Conservation (phyloP, 1,140 invertebrate genomes). For the Drosophila mojavensis region DNA sequence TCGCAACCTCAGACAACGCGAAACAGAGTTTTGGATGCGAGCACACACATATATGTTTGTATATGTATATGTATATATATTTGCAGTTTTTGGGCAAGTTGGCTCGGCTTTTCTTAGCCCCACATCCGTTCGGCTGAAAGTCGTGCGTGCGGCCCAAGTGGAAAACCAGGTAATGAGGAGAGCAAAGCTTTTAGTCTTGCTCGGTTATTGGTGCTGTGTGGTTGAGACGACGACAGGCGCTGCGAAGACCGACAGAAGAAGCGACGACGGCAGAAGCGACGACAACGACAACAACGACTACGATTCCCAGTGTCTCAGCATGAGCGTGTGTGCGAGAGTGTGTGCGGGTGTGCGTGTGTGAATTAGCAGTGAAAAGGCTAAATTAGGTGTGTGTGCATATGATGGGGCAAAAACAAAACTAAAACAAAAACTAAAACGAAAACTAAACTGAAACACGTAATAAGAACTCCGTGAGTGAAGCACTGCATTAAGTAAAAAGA, state of each 20-base stretch:
- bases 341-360: conserved; percentile 13
- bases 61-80: background rate
- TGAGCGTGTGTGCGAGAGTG: background rate
- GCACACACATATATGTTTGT: conserved; percentile 20
- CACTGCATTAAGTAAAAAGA: conserved; percentile 13
- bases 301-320: background rate
- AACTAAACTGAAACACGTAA: conserved; percentile 14
- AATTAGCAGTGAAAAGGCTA: conserved; percentile 48
- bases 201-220: conserved; percentile 82
- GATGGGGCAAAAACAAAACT: conserved; percentile 25
- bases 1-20: conserved; percentile 69
- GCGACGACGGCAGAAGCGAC: conserved; percentile 33
- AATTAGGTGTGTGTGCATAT: conserved; percentile 65
- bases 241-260: conserved; percentile 52
- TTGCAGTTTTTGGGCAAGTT: conserved; percentile 35
- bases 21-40: conserved; percentile 65
- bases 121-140: conserved; percentile 63
- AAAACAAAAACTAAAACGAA: conserved; percentile 23
- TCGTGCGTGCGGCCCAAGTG: conserved; percentile 51
- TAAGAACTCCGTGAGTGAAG: conserved; percentile 17
- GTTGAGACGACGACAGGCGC: conserved; percentile 63
- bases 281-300: conserved; percentile 14
- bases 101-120: conserved; percentile 63
- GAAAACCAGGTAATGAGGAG: conserved; percentile 80
- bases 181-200: conserved; percentile 81